phyloP scores from a whole-genome alignment of 2,797 vertebrate species.

The Ctenosaura bakeri region DNA sequence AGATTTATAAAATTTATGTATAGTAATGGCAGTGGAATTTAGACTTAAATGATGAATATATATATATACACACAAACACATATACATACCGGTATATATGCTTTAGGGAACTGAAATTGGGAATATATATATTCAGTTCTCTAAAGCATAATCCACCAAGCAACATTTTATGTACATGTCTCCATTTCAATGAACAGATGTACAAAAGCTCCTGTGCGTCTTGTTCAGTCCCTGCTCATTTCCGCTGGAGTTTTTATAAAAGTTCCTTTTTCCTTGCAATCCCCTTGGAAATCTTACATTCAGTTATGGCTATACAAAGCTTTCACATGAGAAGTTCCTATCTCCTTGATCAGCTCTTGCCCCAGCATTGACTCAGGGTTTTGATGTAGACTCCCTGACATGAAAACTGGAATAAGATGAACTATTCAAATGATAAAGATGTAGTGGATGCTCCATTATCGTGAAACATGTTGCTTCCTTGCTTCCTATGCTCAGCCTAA shows the following conservation, averaged over 20 bases:
- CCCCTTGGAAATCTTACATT: background rate
- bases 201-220: background rate
- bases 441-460: background rate
- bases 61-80: no score
- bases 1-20: constrained; percentile 58
- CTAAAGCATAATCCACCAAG: no score
- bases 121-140: no score
- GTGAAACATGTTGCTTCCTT: background rate
- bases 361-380: background rate
- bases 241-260: background rate
- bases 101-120: no score
- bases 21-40: constrained; percentile 12
- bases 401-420: background rate
- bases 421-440: background rate
- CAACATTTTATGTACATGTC: background rate
- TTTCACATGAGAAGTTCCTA: background rate
- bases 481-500: background rate
- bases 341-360: background rate
- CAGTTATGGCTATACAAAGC: background rate
- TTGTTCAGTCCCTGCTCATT: background rate
- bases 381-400: background rate
- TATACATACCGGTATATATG: no score
- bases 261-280: background rate
- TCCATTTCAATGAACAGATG: background rate
- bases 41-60: no score